phyloP scores from a whole-genome alignment of 1,140 invertebrate species.

The Ctenoplectra terminalis region DNA sequence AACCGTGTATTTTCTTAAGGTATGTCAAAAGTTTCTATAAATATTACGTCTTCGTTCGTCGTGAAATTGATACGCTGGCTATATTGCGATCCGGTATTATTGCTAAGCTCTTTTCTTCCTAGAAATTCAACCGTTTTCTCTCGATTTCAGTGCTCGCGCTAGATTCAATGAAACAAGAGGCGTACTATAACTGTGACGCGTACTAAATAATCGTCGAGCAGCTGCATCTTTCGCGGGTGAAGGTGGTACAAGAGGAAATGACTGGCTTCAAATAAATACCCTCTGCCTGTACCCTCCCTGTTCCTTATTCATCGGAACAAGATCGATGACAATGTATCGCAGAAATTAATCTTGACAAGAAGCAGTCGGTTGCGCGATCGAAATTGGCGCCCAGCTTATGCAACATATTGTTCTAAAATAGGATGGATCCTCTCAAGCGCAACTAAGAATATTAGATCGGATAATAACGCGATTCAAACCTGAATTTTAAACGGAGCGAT shows the following conservation, averaged over 20 bases:
- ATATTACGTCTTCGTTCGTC: not conserved
- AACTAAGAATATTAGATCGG: too few species aligned
- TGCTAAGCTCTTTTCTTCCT: not conserved
- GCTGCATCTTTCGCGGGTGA: not conserved
- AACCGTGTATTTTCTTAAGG: not conserved
- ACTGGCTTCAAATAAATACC: not conserved
- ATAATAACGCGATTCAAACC: too few species aligned
- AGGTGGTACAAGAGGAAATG: not conserved
- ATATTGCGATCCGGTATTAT: not conserved
- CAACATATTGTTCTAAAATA: not conserved
- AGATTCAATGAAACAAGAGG: not conserved
- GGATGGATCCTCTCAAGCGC: not conserved
- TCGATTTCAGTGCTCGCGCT: not conserved
- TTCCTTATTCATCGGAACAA: too few species aligned
- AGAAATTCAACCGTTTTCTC: not conserved
- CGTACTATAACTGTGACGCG: not conserved
- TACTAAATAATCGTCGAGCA: not conserved
- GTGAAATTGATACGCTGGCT: not conserved
- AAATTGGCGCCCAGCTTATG: not conserved
- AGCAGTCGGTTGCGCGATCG: not conserved
- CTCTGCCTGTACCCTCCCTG: too few species aligned
- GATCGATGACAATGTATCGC: not conserved
- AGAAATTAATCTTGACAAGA: conserved; percentile 5
- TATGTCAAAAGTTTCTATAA: not conserved
- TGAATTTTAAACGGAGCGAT: too few species aligned